Evolutionary conservation across 2,888 invertebrate genomes (phyloP), one percentile per base, ranked within the genome.

Genomic region (Abrostola tripartita): DNA sequence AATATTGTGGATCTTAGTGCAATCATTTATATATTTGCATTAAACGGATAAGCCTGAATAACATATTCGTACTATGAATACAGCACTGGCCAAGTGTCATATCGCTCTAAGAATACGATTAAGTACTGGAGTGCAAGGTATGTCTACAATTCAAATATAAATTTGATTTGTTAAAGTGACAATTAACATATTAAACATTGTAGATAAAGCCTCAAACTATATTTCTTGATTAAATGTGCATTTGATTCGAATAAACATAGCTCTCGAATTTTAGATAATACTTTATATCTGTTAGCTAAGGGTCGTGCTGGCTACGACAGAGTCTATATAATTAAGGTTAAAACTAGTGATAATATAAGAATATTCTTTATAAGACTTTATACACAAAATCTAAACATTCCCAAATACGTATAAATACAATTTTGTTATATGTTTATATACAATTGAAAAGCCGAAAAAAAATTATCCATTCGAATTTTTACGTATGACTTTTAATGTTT

Each of bases 281-380:
- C 54, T 50, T 40, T 51, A n/a, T 69, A 59, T 41, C 63, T 55
- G 53, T 62, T 67, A 68, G 52, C 9, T 54, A 51, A 52, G 37
- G 49, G 84, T 87, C 83, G 87, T 86, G 87, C 87, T 87, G 87
- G 87, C 56, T 81, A 79, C 86, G 86, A 84, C 85, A 64, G 38
- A 56, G 12, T 68, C 51, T 63, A 59, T 52, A 35, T 53, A 67
- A 6, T 38, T 64, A 68, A 59, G 47, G 62, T 12, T 72, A 59
- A 24, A 55, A 52, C 42, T 79, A 72, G 66, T 69, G 53, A 61
- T 66, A 74, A 61, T 47, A 41, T 65, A 77, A 59, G 60, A 64
- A 51, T 38, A 56, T 67, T 47, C 58, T 52, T 11, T 14, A 47
- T 47, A 50, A 47, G 47, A 12, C 37, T 10, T 50, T 54, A 51